A percentile compares a stretch with the other conserved stretches of the same genome.
These are phyloP conservation scores for Bergia puertoricense DNA, from an alignment of 92 coral and sea anemone genomes.

Conservation along the genomic window DNA sequence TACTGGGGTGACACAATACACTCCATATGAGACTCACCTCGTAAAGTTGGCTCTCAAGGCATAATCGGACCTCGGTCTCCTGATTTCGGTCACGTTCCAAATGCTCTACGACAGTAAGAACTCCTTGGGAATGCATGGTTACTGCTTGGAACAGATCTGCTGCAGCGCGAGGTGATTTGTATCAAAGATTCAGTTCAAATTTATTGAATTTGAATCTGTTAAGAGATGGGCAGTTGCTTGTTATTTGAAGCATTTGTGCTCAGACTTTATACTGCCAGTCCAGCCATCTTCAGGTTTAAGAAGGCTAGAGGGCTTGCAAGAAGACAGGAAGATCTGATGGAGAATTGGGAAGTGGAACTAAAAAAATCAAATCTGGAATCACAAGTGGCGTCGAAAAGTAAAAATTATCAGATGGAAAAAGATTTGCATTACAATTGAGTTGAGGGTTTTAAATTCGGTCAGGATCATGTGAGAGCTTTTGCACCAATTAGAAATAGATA, in stretches of 20 bases:
- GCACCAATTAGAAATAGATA: background rate
- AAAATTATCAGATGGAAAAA: background rate
- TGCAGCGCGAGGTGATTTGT: background rate
- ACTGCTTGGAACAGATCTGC: background rate
- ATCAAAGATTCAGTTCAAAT: background rate
- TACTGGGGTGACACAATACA: background rate
- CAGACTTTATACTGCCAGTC: too few relatives aligned
- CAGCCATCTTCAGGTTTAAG: too few relatives aligned
- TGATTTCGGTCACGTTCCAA: slow-evolving; percentile 22
- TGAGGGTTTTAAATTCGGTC: slow-evolving; percentile 21
- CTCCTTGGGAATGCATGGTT: slow-evolving; percentile 4
- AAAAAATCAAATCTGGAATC: background rate
- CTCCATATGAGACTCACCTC: background rate
- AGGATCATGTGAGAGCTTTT: slow-evolving; percentile 9
- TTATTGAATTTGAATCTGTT: background rate
- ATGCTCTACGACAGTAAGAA: slow-evolving; percentile 19
- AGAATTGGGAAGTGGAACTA: background rate
- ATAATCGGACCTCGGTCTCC: background rate
- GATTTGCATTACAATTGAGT: background rate
- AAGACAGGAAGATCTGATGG: background rate
- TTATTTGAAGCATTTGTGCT: too few relatives aligned
- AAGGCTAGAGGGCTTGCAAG: too few relatives aligned
- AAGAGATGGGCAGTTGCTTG: background rate
- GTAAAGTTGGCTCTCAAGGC: background rate
- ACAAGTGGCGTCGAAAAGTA: background rate